Evolutionary conservation across 2,888 invertebrate species (phyloP).

Genomic region (Apamea epomidion): DNA sequence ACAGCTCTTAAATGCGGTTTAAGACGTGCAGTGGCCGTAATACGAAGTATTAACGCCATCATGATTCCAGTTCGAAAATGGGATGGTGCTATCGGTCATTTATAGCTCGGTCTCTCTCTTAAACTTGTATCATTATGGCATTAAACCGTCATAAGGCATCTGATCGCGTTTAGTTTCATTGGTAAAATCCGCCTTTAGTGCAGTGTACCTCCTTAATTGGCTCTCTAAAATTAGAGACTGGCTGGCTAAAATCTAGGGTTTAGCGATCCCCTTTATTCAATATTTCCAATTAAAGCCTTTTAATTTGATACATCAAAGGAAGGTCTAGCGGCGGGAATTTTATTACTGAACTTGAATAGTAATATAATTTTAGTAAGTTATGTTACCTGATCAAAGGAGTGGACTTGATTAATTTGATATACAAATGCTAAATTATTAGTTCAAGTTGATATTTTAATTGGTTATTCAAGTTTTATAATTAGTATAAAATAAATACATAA

Average conservation of each 20-base stretch:
- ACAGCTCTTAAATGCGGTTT: neutral
- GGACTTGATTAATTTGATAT: neutral
- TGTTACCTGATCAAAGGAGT: constrained; percentile 8
- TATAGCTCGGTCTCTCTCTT: neutral
- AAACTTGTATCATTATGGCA: neutral
- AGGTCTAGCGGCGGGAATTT: constrained; percentile 6
- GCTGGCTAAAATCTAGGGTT: constrained; percentile 27
- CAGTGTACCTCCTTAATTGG: constrained; percentile 25
- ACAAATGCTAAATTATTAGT: neutral
- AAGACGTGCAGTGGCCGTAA: neutral
- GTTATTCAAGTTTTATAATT: neutral
- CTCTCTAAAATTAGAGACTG: constrained; percentile 32
- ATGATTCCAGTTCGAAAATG: neutral
- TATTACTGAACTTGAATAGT: constrained; percentile 10
- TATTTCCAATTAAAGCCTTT: constrained; percentile 33
- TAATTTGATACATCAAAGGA: constrained; percentile 30
- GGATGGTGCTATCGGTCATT: neutral
- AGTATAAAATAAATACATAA: neutral
- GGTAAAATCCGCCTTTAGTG: neutral
- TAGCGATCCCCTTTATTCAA: constrained; percentile 36
- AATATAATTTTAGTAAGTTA: neutral
- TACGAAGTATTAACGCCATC: neutral
- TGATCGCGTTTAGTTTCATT: neutral
- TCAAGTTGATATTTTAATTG: neutral
- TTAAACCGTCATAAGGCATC: neutral